Conservation (phyloP, 2,888 invertebrate species). For the Andrena praecox region DNA sequence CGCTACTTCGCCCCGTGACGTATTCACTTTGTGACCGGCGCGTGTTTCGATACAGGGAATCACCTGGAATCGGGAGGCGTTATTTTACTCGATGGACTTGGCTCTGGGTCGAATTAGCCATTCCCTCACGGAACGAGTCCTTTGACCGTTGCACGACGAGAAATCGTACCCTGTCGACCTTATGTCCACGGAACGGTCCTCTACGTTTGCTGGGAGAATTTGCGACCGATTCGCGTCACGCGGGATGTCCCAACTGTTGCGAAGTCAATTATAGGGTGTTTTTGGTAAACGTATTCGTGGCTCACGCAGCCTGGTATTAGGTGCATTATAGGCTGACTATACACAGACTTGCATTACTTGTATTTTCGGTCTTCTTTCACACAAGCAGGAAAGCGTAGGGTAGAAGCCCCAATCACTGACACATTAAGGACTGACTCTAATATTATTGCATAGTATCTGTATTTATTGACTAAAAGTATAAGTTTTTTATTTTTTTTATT, state of each 20-base stretch:
- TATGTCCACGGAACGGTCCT: not conserved
- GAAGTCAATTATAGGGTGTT: too few species aligned
- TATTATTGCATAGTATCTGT: too few species aligned
- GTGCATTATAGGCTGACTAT: too few species aligned
- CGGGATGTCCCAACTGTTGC: not conserved
- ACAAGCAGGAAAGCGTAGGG: too few species aligned
- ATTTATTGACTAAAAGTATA: too few species aligned
- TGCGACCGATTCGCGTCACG: not conserved
- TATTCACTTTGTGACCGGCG: constrained; percentile 23
- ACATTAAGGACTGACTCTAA: too few species aligned
- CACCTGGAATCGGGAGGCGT: not conserved
- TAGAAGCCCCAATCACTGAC: too few species aligned
- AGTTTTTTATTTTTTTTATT: too few species aligned
- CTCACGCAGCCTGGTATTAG: too few species aligned
- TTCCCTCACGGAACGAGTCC: constrained; percentile 7
- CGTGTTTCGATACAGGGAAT: not conserved
- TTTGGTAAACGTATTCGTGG: too few species aligned
- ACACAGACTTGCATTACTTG: too few species aligned
- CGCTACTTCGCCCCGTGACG: constrained; percentile 14
- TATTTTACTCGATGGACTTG: constrained; percentile 5
- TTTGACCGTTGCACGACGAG: not conserved
- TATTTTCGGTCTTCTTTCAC: too few species aligned
- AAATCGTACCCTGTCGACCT: constrained; percentile 4
- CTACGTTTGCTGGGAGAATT: not conserved
- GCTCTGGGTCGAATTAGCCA: constrained; percentile 20